Evolutionary conservation across 2,888 invertebrate genomes (phyloP).

Genomic region (Patella pellucida): DNA sequence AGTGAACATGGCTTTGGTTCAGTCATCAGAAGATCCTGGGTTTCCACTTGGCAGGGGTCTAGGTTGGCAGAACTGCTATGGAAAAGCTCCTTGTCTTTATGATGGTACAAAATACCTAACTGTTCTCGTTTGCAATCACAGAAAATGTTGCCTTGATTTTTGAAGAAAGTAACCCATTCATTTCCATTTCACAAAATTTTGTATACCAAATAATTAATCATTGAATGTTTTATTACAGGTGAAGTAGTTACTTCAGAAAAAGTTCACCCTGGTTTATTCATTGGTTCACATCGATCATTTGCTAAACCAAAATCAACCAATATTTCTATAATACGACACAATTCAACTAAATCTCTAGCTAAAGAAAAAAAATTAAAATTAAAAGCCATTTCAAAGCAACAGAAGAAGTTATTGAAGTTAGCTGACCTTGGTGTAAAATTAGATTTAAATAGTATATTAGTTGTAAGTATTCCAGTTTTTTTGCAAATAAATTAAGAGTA

Average conservation of each 20-base stretch:
- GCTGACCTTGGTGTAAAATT: slow-evolving; percentile 40
- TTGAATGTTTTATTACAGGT: slow-evolving; percentile 42
- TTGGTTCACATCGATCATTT: slow-evolving; percentile 41
- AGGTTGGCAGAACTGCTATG: too few species aligned
- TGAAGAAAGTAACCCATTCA: too few species aligned
- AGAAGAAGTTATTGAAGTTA: slow-evolving; percentile 35
- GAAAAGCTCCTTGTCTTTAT: too few species aligned
- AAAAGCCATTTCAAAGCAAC: slow-evolving; percentile 28
- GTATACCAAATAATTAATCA: too few species aligned
- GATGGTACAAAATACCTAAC: too few species aligned
- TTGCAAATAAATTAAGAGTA: neutral
- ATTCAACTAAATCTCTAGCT: slow-evolving; percentile 36
- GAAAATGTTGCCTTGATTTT: too few species aligned
- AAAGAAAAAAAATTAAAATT: slow-evolving; percentile 29
- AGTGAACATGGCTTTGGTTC: too few species aligned
- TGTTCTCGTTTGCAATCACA: too few species aligned
- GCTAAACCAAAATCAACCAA: slow-evolving; percentile 29
- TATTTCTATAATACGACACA: slow-evolving; percentile 41
- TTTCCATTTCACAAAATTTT: too few species aligned
- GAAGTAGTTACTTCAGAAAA: slow-evolving; percentile 45
- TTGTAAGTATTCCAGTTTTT: neutral
- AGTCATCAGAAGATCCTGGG: too few species aligned
- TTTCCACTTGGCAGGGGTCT: too few species aligned
- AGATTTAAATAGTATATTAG: neutral
- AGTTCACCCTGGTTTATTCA: slow-evolving; percentile 55